Percentiles rank a stretch among this genome's conserved stretches.
phyloP scores from a whole-genome alignment of 2,888 invertebrate genomes.

The Ichneumon xanthorius region DNA sequence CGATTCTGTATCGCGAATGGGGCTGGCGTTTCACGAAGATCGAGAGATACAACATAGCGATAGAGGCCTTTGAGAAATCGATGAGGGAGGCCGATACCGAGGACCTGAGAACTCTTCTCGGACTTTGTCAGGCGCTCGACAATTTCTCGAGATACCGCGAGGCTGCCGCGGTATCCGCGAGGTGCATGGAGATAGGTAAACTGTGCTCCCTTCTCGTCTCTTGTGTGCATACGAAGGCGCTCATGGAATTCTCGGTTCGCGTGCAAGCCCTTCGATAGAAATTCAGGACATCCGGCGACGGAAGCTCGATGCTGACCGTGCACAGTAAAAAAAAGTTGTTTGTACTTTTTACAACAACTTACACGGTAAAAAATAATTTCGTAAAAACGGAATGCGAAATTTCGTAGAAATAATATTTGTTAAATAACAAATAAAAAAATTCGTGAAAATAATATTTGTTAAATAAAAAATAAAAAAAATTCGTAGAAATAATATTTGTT shows the following conservation, averaged over 20 bases:
- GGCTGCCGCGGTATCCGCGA: constrained; percentile 74
- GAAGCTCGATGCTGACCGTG: neutral
- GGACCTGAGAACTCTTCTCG: constrained; percentile 75
- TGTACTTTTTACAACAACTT: too few species aligned
- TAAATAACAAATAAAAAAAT: too few species aligned
- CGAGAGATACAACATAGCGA: constrained; percentile 71
- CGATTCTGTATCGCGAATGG: constrained; percentile 79
- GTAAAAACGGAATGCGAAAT: too few species aligned
- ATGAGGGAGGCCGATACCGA: constrained; percentile 69
- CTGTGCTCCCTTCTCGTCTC: neutral
- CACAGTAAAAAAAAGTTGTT: too few species aligned
- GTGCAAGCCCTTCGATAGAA: neutral
- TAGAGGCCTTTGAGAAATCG: constrained; percentile 77
- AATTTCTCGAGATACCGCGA: constrained; percentile 74
- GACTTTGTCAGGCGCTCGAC: constrained; percentile 75
- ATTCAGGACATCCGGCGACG: neutral
- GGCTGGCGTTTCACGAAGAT: constrained; percentile 74
- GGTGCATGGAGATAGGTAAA: constrained; percentile 78
- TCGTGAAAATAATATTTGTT: too few species aligned
- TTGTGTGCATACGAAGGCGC: neutral
- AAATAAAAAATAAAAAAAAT: too few species aligned
- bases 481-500: too few species aligned
- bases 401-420: too few species aligned
- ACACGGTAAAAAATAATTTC: too few species aligned
- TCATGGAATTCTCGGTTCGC: neutral